Percentiles rank a stretch among this genome's conserved stretches.
Evolutionary conservation across 2,888 invertebrate genomes (phyloP).

Genomic region (Volucella bombylans): DNA sequence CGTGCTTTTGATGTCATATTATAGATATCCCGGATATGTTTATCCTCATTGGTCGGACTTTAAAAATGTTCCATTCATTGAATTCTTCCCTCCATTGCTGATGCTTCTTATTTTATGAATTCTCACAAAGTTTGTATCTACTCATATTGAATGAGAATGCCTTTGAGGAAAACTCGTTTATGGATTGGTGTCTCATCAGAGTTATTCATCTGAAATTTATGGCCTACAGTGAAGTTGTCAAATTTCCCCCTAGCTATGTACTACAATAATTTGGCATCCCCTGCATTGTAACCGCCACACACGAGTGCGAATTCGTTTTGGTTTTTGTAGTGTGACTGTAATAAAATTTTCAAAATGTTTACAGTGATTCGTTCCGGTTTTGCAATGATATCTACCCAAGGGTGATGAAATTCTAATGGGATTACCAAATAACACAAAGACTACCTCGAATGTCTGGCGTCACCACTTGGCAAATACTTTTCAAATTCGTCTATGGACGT

Average conservation of each 20-base stretch:
- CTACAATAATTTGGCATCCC: not conserved
- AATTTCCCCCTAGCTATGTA: not conserved
- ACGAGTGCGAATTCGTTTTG: constrained; percentile 56
- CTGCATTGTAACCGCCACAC: constrained; percentile 19
- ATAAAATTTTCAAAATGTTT: constrained; percentile 58
- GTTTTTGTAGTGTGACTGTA: constrained; percentile 46
- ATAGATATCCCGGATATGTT: no score
- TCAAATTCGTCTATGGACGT: constrained; percentile 52
- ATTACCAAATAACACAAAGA: constrained; percentile 39
- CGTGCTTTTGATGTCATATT: no score
- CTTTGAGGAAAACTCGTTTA: no score
- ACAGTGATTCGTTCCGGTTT: constrained; percentile 69
- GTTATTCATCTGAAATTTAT: not conserved
- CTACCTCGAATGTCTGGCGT: constrained; percentile 35
- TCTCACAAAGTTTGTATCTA: no score
- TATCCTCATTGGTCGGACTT: no score
- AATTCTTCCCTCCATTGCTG: no score
- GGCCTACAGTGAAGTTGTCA: not conserved
- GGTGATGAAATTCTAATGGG: constrained; percentile 71
- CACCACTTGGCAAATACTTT: constrained; percentile 58
- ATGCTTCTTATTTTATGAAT: no score
- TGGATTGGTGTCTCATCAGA: no score
- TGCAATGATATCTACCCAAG: constrained; percentile 51
- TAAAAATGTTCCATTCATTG: no score
- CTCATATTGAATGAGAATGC: no score